Conservation (phyloP, 37 sponge, comb jelly and placozoan species). For the Aphrocallistes beatrix region DNA sequence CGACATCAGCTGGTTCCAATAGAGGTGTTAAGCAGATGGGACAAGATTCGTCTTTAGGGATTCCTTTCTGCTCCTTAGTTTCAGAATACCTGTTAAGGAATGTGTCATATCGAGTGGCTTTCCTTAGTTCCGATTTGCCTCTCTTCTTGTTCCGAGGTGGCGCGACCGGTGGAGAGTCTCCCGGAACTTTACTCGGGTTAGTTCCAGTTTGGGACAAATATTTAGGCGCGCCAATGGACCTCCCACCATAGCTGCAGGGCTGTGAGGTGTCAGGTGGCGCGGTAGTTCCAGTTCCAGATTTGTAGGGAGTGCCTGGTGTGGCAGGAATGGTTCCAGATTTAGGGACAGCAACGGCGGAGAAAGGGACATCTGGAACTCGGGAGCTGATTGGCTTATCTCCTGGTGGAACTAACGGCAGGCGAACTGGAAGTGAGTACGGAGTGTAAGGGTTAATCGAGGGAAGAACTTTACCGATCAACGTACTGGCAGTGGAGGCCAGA, state of each 20-base stretch:
- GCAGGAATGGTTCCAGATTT: background rate
- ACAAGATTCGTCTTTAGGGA: background rate
- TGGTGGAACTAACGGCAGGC: background rate
- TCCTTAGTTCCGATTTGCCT: background rate
- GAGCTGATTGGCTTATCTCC: too few relatives aligned
- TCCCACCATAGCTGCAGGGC: too few relatives aligned
- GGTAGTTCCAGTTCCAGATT: background rate
- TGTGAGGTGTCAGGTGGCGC: background rate
- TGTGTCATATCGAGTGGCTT: background rate
- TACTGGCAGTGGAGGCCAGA: too few relatives aligned
- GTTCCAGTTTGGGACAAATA: too few relatives aligned
- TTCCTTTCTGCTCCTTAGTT: background rate
- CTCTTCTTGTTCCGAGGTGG: too few relatives aligned
- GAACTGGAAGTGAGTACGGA: constrained; percentile 2
- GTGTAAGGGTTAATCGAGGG: too few relatives aligned
- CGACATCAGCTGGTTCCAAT: constrained; percentile 3
- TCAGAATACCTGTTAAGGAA: background rate
- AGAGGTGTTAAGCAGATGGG: background rate
- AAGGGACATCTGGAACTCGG: too few relatives aligned
- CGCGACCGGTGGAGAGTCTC: background rate
- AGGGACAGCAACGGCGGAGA: too few relatives aligned
- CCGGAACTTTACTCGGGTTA: too few relatives aligned
- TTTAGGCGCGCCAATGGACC: too few relatives aligned
- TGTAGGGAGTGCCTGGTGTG: background rate
- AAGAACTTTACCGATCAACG: too few relatives aligned